Conservation (phyloP, 2,797 vertebrate genomes). For the Smutsia gigantea region DNA sequence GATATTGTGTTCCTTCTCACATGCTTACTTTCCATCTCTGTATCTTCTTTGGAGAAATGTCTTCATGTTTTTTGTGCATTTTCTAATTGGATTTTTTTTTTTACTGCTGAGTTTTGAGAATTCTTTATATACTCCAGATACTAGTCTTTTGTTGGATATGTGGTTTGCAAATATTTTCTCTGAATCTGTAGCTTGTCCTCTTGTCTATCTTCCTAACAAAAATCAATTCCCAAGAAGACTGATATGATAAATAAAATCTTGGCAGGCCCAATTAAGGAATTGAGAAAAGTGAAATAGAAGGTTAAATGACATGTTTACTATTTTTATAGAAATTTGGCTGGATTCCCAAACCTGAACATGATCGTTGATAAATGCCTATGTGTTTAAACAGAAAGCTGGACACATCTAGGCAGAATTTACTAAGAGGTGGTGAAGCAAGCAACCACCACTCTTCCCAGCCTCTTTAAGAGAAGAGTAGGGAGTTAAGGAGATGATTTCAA, state of each 20-base stretch:
- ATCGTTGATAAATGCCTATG: not conserved
- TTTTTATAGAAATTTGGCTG: slow-evolving; percentile 19
- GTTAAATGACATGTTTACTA: slow-evolving; percentile 34
- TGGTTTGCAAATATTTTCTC: slow-evolving; percentile 1
- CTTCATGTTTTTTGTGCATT: not conserved
- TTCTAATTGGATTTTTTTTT: not conserved
- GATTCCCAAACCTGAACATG: not conserved
- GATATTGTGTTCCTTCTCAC: not conserved
- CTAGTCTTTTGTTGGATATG: not conserved
- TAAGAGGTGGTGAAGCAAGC: not conserved
- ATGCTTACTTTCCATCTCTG: not conserved
- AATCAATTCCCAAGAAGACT: not conserved
- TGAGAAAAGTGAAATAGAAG: slow-evolving; percentile 21
- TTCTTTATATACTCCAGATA: not conserved
- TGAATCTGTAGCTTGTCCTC: not conserved
- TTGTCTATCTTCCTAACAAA: slow-evolving; percentile 13
- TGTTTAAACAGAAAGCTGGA: not conserved
- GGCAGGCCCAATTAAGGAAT: slow-evolving; percentile 43
- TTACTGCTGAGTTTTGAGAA: not conserved
- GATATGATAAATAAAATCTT: not conserved
- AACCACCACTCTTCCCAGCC: not conserved
- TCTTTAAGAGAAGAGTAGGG: not conserved
- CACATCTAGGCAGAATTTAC: not conserved
- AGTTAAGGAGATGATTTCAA: not conserved
- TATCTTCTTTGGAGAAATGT: not conserved